These are phyloP conservation scores for Hyposoter didymator DNA, from an alignment of 2,888 invertebrate species.

Conservation along the genomic window DNA sequence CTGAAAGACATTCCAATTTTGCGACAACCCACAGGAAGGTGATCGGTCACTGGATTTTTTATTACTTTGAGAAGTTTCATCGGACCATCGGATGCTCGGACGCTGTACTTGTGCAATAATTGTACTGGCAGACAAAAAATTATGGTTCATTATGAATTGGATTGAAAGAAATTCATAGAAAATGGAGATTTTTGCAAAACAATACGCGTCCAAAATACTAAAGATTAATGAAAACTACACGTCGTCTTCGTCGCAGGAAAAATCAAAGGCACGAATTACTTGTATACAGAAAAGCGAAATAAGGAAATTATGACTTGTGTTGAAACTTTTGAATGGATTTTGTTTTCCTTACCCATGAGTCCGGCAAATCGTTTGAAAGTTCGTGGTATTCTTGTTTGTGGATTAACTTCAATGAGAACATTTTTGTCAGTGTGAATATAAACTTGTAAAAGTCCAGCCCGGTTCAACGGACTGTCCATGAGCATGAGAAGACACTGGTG, in stretches of 20 bases:
- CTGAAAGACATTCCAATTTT: conserved; percentile 97
- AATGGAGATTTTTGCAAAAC: too few relatives aligned
- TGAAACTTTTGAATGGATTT: background rate
- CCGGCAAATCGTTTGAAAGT: conserved; percentile 99
- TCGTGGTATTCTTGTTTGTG: conserved; percentile 98
- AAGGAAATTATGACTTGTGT: too few relatives aligned
- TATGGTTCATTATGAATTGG: background rate
- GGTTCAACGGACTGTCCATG: conserved; percentile 98
- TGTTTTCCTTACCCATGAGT: conserved; percentile 91
- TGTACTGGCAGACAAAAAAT: conserved; percentile 90
- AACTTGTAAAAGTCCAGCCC: conserved; percentile 98
- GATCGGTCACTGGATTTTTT: conserved; percentile 97
- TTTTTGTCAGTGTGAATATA: conserved; percentile 96
- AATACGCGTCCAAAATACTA: too few relatives aligned
- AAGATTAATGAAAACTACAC: too few relatives aligned
- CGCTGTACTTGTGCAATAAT: conserved; percentile 96
- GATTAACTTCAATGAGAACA: conserved; percentile 97
- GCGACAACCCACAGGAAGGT: conserved; percentile 96
- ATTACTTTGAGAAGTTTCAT: conserved; percentile 97
- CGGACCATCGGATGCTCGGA: conserved; percentile 95
- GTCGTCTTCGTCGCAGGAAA: background rate
- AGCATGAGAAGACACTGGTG: conserved; percentile 99
- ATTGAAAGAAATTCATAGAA: background rate
- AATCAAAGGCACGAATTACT: background rate
- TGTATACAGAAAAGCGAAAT: too few relatives aligned